Percentiles rank a stretch among this genome's conserved stretches.
Evolutionary conservation across 2,113 vertebrate species (phyloP).

Genomic region (Ifrita kowaldi): DNA sequence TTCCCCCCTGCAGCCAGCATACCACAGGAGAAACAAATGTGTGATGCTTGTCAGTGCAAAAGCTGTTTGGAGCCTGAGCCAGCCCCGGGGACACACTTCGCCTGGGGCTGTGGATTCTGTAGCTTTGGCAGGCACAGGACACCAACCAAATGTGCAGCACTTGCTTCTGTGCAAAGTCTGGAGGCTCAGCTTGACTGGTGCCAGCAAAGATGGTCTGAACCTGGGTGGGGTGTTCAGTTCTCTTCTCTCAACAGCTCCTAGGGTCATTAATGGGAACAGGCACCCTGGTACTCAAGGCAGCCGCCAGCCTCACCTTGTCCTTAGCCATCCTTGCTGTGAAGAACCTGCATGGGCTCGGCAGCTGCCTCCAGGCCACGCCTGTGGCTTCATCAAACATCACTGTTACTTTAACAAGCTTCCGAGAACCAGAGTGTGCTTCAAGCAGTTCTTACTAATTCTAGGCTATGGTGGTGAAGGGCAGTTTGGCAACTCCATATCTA

Average conservation of each 20-base stretch:
- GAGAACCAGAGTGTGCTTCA: background rate
- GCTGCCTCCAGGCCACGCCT: background rate
- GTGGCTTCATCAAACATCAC: background rate
- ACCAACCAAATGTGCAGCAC: background rate
- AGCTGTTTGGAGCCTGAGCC: background rate
- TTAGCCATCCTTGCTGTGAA: background rate
- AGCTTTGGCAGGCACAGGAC: background rate
- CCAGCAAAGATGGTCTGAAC: background rate
- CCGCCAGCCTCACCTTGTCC: background rate
- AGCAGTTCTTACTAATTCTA: background rate
- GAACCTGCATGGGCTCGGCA: background rate
- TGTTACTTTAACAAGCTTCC: background rate
- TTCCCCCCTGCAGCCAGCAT: background rate
- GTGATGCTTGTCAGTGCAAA: background rate
- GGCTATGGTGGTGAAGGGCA: background rate
- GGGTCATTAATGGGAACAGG: background rate
- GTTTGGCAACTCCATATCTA: background rate
- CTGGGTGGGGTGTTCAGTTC: rapidly evolving
- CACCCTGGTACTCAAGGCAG: too few relatives aligned
- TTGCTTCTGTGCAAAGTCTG: background rate
- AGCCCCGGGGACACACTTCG: rapidly evolving
- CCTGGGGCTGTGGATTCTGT: too few relatives aligned
- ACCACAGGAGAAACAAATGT: background rate
- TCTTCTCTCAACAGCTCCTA: background rate
- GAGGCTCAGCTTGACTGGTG: background rate